Base-by-base conservation (phyloP, 1,140 invertebrate species). In the Odontomachus brunneus region DNA sequence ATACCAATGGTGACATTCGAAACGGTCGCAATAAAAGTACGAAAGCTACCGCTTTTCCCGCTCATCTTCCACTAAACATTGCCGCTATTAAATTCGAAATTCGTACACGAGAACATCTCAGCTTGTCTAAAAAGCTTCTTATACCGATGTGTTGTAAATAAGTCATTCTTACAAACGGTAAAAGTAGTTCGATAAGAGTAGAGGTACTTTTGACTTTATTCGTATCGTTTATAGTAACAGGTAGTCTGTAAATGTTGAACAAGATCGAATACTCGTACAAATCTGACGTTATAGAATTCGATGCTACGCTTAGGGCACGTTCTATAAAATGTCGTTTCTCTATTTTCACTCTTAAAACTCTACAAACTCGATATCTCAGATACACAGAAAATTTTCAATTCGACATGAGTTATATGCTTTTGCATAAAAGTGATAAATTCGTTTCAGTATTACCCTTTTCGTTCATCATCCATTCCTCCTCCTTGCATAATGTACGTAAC, bases 351-450 rank as follows among this genome's bases (percentile, higher is more conserved):
- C 44, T 60, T 74, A 33, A 53, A n/a, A 55, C 26, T 74, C 38
- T 85, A 59, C 67, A n/a, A 88, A 33, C 49, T 63, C 51, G 63
- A 78, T 59, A 82, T 55, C 78, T 67, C 22, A 29, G 17, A 59
- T 63, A 53, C 65, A 75, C 65, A 72, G 67, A 67, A 24, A 22
- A 57, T 62, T 66, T 49, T 74, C 60, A 48, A 53, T 60, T 67
- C 29, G 12, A 3, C 22, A 17, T 80, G 48, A 49, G 48, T 81
- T 19, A 59, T 84, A 65, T 44, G 9, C 9, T 12, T 63, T 63
- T 84, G 24, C 33, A 15, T 29, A 29, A 62, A 76, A 63, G 71
- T 67, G 84, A 81, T 84, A 82, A 84, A 84, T 86, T 87, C 24
- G 65, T 75, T 75, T 75, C n/a, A 81, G 53, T 60, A 73, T 82